Evolutionary conservation across 2,113 vertebrate species (phyloP).

Genomic region (Melierax canorus): DNA sequence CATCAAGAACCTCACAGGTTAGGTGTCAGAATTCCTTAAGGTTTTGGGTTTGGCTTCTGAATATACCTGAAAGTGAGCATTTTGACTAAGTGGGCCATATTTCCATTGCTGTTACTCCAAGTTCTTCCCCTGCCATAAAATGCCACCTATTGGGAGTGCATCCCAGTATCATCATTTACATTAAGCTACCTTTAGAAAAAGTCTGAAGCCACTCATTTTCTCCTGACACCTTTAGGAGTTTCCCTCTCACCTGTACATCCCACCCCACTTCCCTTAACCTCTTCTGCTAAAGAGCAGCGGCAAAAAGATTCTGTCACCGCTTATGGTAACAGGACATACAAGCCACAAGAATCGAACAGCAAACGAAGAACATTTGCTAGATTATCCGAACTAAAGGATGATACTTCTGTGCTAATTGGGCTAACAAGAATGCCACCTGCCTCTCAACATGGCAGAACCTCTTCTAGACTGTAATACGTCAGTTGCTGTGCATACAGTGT

Average conservation of each 20-base stretch:
- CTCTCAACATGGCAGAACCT: not conserved
- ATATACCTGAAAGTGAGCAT: not conserved
- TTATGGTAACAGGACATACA: rapidly evolving
- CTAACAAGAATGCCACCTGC: not conserved
- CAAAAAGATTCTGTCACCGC: not conserved
- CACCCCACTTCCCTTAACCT: not conserved
- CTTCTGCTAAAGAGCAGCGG: not conserved
- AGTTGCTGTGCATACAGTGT: no score
- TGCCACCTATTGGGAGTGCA: not conserved
- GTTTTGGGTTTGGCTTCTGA: not conserved
- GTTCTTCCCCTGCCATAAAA: not conserved
- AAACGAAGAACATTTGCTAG: not conserved
- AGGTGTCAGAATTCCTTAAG: not conserved
- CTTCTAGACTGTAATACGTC: not conserved
- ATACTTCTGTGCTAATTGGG: not conserved
- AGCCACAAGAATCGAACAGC: not conserved
- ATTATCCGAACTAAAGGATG: not conserved
- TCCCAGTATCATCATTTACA: not conserved
- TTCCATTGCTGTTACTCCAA: not conserved
- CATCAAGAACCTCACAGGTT: not conserved
- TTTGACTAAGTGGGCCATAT: not conserved
- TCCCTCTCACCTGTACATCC: not conserved
- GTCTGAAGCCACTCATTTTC: not conserved
- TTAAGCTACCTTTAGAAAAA: not conserved
- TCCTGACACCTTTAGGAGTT: not conserved